A percentile compares a stretch with the other conserved stretches of the same genome.
Evolutionary conservation across 2,113 vertebrate genomes (phyloP).

Genomic region (Forbesichthys agassizii): DNA sequence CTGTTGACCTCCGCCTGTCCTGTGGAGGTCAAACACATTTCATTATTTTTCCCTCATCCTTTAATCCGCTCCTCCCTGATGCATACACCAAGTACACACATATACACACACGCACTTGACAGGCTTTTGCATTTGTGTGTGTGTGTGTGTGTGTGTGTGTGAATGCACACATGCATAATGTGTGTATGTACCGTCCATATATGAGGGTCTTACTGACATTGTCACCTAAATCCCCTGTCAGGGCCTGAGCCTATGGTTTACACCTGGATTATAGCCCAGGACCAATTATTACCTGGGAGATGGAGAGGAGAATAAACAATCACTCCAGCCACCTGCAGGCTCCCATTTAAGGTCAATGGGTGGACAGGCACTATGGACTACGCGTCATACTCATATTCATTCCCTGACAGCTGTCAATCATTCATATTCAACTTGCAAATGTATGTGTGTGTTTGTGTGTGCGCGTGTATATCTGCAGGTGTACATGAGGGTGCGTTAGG

Average conservation of each 20-base stretch:
- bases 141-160: conserved; percentile 7
- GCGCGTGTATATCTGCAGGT: conserved; percentile 7
- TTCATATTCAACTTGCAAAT: conserved; percentile 7
- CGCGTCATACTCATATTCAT: conserved; percentile 27
- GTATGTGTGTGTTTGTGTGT: conserved; percentile 3
- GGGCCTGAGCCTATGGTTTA: conserved; percentile 57
- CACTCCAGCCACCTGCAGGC: conserved; percentile 49
- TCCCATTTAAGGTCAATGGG: conserved; percentile 44
- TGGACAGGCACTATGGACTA: conserved; percentile 22
- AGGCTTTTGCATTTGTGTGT: not conserved
- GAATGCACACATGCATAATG: not conserved
- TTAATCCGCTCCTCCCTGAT: conserved; percentile 64
- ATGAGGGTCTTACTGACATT: conserved; percentile 40
- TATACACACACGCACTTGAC: not conserved
- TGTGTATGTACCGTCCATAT: not conserved
- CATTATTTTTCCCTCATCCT: conserved; percentile 68
- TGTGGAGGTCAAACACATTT: conserved; percentile 65
- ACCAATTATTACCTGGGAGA: conserved; percentile 66
- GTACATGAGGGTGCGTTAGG: not conserved
- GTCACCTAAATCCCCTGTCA: conserved; percentile 57
- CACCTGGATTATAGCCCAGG: conserved; percentile 60
- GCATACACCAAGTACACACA: conserved; percentile 25
- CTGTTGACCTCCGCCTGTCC: conserved; percentile 39
- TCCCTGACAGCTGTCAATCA: conserved; percentile 54
- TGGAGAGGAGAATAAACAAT: conserved; percentile 61